Base-by-base conservation (phyloP, 1,140 invertebrate species). In the Lethocerus indicus region DNA sequence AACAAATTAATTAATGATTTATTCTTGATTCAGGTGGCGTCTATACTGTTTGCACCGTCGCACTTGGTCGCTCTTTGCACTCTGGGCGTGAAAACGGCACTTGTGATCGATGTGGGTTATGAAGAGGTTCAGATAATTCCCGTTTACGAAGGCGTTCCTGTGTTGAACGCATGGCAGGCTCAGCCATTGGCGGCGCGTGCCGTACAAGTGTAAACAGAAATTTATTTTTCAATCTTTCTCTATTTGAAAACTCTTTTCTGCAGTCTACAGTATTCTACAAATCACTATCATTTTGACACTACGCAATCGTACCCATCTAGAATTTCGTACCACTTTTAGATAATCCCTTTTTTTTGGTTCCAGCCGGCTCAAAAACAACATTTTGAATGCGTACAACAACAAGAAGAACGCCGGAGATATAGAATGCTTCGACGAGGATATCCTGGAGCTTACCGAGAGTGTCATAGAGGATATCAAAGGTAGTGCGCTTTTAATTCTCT, bases 31-130 rank as follows among this genome's bases (percentile, higher is more conserved):
- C 58, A 77, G 73, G 72, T 80, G 32, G 70, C 75, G 0, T 78
- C 77, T 1, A 62, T 84, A 23, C 54, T 86, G 49, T 79, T 85
- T 63, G 70, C 82, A 2, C 83, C 88, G 7, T 74, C 75, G 26
- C 88, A 91, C 67, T 67, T 92, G 24, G 76, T 86, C n/a, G 69
- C 80, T 5, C 65, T 89, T 1, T 76, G 79, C 40, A 81, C 83
- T 3, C 67, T 92, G 40, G 87, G 81, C 16, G 67, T 79, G 7
- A 74, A 75, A 48, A 83, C 83, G 12, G 87, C 76, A 26, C 63
- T 94, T 12, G 83, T 94, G 3, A 62, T 94, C 14, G 89, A 94
- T 65, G 71, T 89, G 20, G 89, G 89, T n/a, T 85, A 86, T 59
- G 71, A 73, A 48, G 88, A 93, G 68, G 77, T 83, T 14, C 71